phyloP scores from a whole-genome alignment of 2,113 vertebrate species.

The Serilophus lunatus region DNA sequence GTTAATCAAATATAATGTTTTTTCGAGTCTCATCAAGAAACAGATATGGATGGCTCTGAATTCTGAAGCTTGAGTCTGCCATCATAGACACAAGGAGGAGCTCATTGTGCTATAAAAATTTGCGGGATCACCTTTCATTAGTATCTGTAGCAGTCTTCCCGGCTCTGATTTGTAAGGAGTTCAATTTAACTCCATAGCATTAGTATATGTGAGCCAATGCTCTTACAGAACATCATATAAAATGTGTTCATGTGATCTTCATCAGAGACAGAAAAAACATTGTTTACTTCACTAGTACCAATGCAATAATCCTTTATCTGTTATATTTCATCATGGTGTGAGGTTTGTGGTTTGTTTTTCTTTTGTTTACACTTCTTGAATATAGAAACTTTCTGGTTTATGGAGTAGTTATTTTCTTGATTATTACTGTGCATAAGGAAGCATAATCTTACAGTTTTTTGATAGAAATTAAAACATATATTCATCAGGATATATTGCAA shows the following conservation, averaged over 20 bases:
- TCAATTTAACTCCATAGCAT: background rate
- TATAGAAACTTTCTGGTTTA: background rate
- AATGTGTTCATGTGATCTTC: background rate
- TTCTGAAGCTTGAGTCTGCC: background rate
- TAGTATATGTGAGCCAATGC: background rate
- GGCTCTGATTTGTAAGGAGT: background rate
- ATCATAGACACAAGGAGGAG: fast-evolving
- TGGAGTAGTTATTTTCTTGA: background rate
- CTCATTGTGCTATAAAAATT: background rate
- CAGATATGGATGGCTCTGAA: background rate
- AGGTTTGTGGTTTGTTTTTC: background rate
- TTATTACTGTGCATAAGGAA: background rate
- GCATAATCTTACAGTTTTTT: background rate
- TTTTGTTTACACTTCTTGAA: background rate
- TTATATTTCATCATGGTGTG: background rate
- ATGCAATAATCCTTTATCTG: background rate
- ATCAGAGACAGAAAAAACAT: background rate
- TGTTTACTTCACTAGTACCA: background rate
- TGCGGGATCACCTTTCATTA: background rate
- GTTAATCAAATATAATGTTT: background rate
- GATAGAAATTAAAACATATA: background rate
- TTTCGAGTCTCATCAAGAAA: background rate
- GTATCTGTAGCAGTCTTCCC: background rate
- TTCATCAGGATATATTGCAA: background rate
- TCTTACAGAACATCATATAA: background rate